Evolutionary conservation across 23 tunicate genomes (phyloP).

Genomic region (Ascidia mentula): DNA sequence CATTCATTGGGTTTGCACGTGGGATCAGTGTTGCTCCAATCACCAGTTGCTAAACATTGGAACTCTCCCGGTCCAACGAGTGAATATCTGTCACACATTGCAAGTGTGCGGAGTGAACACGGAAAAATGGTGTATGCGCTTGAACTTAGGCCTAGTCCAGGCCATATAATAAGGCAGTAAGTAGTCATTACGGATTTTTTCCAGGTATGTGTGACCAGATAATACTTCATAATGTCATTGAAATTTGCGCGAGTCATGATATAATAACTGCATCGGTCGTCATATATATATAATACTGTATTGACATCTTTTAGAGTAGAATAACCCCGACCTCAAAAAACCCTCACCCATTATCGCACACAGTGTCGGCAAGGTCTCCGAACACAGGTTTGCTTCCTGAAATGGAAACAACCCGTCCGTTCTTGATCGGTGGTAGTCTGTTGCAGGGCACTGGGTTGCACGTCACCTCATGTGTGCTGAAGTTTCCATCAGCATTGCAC

Average conservation of each 20-base stretch:
- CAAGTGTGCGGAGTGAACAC: too few relatives aligned
- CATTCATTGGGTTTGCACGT: conserved; percentile 63
- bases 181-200: too few relatives aligned
- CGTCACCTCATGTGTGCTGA: conserved; percentile 20
- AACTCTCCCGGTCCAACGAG: conserved; percentile 18
- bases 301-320: too few relatives aligned
- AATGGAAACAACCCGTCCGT: conserved; percentile 16
- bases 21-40: conserved; percentile 37
- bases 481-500: conserved; percentile 46
- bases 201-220: too few relatives aligned
- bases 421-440: conserved; percentile 2
- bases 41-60: conserved; percentile 47
- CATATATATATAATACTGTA: too few relatives aligned
- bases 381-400: conserved; percentile 10
- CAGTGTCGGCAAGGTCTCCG: conserved; percentile 33
- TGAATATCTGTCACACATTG: neutral
- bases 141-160: too few relatives aligned
- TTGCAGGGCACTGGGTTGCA: conserved; percentile 25
- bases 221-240: too few relatives aligned
- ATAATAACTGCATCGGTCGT: too few relatives aligned
- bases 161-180: too few relatives aligned
- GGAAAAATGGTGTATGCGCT: too few relatives aligned
- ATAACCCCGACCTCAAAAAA: too few relatives aligned
- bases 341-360: conserved; percentile 39
- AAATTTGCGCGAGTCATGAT: too few relatives aligned